phyloP scores from a whole-genome alignment of 1,140 invertebrate genomes.

The Drosophila lini region DNA sequence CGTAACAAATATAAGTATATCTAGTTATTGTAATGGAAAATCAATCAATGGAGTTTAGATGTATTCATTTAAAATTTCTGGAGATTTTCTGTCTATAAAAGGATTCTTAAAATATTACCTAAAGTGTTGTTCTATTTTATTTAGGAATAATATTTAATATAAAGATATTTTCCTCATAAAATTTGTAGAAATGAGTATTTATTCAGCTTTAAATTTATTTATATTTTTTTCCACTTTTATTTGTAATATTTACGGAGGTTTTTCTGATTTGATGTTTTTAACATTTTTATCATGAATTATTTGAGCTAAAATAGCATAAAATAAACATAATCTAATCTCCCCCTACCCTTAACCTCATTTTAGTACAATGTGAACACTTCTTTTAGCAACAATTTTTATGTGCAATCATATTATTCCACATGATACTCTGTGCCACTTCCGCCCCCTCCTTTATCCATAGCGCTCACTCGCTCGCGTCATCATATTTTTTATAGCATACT shows the following conservation, averaged over 20 bases:
- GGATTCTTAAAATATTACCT: not conserved
- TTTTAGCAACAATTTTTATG: constrained; percentile 54
- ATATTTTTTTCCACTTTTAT: not conserved
- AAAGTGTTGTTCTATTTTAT: not conserved
- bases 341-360: constrained; percentile 5
- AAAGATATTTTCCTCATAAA: too few species aligned
- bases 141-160: not conserved
- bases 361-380: constrained; percentile 38
- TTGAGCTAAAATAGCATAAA: not conserved
- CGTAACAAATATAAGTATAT: too few species aligned
- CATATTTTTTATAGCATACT: constrained; percentile 78
- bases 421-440: constrained; percentile 3
- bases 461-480: constrained; percentile 33
- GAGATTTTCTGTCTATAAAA: not conserved
- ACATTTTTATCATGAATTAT: not conserved
- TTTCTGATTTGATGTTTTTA: not conserved
- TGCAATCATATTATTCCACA: constrained; percentile 16
- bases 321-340: not conserved
- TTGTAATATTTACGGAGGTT: not conserved
- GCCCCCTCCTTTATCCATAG: not conserved
- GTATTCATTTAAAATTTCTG: not conserved
- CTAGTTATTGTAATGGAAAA: not conserved
- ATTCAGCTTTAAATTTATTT: not conserved
- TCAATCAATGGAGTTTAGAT: not conserved
- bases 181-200: too few species aligned